Percentiles rank a stretch among this genome's conserved stretches.
Evolutionary conservation across 2,888 invertebrate genomes (phyloP).

Genomic region (Xanthia icteritia): DNA sequence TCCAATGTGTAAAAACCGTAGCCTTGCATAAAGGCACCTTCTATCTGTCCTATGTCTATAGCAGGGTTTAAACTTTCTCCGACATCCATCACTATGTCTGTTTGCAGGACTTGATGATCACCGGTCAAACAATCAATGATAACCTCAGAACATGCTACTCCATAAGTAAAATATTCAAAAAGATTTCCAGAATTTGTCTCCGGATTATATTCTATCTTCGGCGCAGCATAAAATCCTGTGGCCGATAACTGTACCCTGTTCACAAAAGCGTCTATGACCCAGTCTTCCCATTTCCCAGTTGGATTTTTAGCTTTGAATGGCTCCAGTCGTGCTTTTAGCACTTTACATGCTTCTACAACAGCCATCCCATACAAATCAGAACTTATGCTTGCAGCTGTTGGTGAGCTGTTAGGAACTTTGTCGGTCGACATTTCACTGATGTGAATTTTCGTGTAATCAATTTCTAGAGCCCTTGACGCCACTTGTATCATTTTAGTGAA

Average conservation of each 20-base stretch:
- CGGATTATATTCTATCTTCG: slow-evolving; percentile 91
- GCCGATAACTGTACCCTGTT: slow-evolving; percentile 93
- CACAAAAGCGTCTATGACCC: slow-evolving; percentile 93
- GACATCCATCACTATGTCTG: slow-evolving; percentile 97
- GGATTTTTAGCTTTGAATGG: slow-evolving; percentile 93
- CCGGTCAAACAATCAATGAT: slow-evolving; percentile 96
- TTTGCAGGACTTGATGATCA: slow-evolving; percentile 94
- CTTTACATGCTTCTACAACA: slow-evolving; percentile 93
- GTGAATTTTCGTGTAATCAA: slow-evolving; percentile 92
- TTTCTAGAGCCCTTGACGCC: slow-evolving; percentile 92
- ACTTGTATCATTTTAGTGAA: slow-evolving; percentile 97
- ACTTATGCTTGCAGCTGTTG: slow-evolving; percentile 94
- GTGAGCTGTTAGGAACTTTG: slow-evolving; percentile 95
- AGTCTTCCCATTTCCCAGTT: slow-evolving; percentile 94
- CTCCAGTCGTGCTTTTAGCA: slow-evolving; percentile 91
- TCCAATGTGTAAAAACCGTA: slow-evolving; percentile 96
- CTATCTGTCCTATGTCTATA: slow-evolving; percentile 97
- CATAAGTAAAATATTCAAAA: slow-evolving; percentile 95
- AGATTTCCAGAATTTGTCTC: slow-evolving; percentile 92
- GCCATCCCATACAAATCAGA: slow-evolving; percentile 96
- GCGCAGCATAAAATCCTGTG: slow-evolving; percentile 93
- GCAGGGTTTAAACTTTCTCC: slow-evolving; percentile 97
- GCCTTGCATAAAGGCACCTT: slow-evolving; percentile 97
- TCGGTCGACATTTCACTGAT: slow-evolving; percentile 94
- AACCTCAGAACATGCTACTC: slow-evolving; percentile 95